Evolutionary conservation across 2,888 invertebrate species (phyloP).

Genomic region (Erebia aethiops): DNA sequence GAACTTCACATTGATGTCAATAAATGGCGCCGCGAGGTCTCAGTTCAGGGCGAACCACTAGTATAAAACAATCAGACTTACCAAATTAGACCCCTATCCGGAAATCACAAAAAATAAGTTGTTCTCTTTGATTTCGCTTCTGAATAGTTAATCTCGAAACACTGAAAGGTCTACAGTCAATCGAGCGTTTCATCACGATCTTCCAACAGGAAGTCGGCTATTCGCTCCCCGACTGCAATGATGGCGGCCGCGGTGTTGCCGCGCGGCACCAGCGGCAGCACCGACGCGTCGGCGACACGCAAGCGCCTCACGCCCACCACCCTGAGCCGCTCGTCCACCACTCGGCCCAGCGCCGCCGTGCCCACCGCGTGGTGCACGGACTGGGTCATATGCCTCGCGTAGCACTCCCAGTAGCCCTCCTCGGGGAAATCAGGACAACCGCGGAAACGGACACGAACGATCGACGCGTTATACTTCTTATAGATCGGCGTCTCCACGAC

Average conservation of each 20-base stretch:
- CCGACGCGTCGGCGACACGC: conserved; percentile 58
- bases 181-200: conserved; percentile 26
- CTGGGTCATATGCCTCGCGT: conserved; percentile 59
- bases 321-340: conserved; percentile 54
- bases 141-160: not conserved
- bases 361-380: conserved; percentile 58
- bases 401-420: conserved; percentile 60
- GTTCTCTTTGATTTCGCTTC: not conserved
- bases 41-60: too few species aligned
- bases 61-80: too few species aligned
- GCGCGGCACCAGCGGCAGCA: conserved; percentile 51
- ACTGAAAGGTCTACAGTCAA: not conserved
- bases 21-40: too few species aligned
- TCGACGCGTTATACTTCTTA: conserved; percentile 45
- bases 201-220: conserved; percentile 52
- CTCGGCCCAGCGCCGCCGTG: conserved; percentile 55
- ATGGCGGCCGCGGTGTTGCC: conserved; percentile 59
- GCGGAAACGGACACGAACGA: conserved; percentile 48
- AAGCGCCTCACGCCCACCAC: conserved; percentile 54
- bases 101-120: not conserved
- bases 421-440: conserved; percentile 49
- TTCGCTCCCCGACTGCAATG: conserved; percentile 61
- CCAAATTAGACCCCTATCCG: too few species aligned
- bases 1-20: too few species aligned
- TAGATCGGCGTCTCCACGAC: conserved; percentile 46